A percentile compares a stretch with the other conserved stretches of the same genome.
Conservation (phyloP, 2,888 invertebrate genomes). For the Byasa hedistus region DNA sequence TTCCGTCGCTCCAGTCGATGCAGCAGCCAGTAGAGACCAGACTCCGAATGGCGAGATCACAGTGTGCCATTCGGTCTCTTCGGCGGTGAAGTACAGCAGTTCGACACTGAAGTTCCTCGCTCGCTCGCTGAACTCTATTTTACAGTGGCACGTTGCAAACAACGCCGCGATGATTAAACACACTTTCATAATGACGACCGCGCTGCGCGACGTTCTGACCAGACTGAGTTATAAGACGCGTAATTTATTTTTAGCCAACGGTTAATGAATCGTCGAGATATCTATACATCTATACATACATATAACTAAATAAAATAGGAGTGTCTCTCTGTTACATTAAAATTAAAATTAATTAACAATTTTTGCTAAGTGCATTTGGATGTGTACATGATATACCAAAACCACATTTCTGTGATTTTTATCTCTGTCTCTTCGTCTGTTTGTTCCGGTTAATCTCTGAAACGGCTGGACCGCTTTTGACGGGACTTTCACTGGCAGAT, state of each 20-base stretch:
- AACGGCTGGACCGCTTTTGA: too few relatives aligned
- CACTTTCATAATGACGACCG: slow-evolving; percentile 13
- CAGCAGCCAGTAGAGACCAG: slow-evolving; percentile 65
- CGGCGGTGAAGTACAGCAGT: slow-evolving; percentile 56
- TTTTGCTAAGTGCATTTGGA: too few relatives aligned
- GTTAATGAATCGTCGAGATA: neutral
- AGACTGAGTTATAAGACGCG: neutral
- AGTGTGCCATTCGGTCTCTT: slow-evolving; percentile 56
- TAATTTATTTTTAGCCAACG: neutral
- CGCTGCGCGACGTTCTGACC: neutral
- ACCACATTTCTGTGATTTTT: too few relatives aligned
- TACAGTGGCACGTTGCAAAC: slow-evolving; percentile 47
- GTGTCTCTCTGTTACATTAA: too few relatives aligned
- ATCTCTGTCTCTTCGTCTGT: too few relatives aligned
- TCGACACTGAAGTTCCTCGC: slow-evolving; percentile 64
- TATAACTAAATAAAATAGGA: too few relatives aligned
- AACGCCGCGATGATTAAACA: neutral
- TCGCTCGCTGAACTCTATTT: slow-evolving; percentile 57
- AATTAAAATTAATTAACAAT: too few relatives aligned
- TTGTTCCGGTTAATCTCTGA: too few relatives aligned
- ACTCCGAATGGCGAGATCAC: slow-evolving; percentile 69
- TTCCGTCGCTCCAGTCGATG: slow-evolving; percentile 57
- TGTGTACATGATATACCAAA: too few relatives aligned
- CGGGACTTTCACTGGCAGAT: too few relatives aligned
- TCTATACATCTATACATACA: too few relatives aligned